Percentiles rank a stretch among this genome's conserved stretches.
Conservation (phyloP, 2,888 invertebrate genomes). For the Mythimna albipuncta region DNA sequence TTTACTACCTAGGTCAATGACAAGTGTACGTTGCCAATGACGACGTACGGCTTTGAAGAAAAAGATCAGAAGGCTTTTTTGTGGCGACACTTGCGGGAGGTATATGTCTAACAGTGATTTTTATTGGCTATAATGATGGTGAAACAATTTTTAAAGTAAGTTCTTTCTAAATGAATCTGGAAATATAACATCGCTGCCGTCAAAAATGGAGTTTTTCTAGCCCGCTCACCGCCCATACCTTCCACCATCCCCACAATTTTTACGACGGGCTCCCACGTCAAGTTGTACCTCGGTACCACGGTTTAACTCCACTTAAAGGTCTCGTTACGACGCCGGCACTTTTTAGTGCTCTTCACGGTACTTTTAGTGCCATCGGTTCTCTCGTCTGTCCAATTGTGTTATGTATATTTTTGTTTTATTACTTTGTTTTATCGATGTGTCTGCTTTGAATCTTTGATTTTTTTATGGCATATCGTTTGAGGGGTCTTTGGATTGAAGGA, state of each 20-base stretch:
- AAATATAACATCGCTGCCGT: too few species aligned
- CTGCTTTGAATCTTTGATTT: constrained; percentile 22
- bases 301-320: constrained; percentile 69
- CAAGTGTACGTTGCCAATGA: too few species aligned
- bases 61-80: too few species aligned
- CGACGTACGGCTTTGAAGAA: too few species aligned
- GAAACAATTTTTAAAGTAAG: too few species aligned
- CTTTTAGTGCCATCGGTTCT: constrained; percentile 51
- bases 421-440: constrained; percentile 41
- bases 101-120: too few species aligned
- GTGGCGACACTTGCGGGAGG: too few species aligned
- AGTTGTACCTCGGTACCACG: constrained; percentile 70
- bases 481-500: neutral
- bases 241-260: constrained; percentile 34
- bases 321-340: constrained; percentile 62
- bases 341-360: constrained; percentile 62
- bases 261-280: constrained; percentile 65
- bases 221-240: constrained; percentile 15
- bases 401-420: constrained; percentile 61
- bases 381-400: constrained; percentile 41
- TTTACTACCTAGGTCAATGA: too few species aligned
- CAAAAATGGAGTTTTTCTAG: too few species aligned
- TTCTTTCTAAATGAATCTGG: too few species aligned
- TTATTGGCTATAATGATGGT: too few species aligned
- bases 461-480: constrained; percentile 32